These are phyloP conservation scores for Xanthorhoe spadicearia DNA, from an alignment of 2,888 invertebrate species.

Conservation along the genomic window DNA sequence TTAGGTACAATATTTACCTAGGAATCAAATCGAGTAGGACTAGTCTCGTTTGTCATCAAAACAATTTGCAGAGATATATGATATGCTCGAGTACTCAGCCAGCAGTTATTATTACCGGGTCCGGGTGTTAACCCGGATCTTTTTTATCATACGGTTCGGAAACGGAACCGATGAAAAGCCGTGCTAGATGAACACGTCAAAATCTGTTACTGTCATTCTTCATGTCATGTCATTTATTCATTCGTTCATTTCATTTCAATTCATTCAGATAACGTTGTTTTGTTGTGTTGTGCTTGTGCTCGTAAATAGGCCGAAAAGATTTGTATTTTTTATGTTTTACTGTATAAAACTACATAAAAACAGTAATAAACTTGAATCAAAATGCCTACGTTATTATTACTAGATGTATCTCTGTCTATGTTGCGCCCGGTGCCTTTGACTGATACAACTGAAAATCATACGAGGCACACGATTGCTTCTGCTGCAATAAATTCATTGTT, in stretches of 20 bases:
- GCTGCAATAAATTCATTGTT: conserved; percentile 75
- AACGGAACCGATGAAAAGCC: too few relatives aligned
- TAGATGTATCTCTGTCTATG: conserved; percentile 79
- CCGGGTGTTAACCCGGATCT: too few relatives aligned
- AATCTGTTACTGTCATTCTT: too few relatives aligned
- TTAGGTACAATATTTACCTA: conserved; percentile 1
- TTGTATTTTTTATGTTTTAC: not conserved
- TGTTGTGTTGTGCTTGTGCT: not conserved
- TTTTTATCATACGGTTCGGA: too few relatives aligned
- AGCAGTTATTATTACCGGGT: too few relatives aligned
- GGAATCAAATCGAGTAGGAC: conserved; percentile 28
- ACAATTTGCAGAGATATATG: too few relatives aligned
- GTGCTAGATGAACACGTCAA: too few relatives aligned
- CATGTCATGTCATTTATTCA: too few relatives aligned
- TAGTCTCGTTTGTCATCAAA: not conserved
- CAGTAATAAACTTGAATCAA: conserved; percentile 34
- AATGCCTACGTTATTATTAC: conserved; percentile 76
- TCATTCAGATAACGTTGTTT: too few relatives aligned
- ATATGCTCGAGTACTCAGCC: too few relatives aligned
- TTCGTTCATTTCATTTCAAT: too few relatives aligned
- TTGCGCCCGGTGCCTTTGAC: conserved; percentile 70
- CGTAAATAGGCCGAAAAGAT: not conserved
- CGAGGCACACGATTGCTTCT: conserved; percentile 69
- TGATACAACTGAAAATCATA: conserved; percentile 71
- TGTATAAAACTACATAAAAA: not conserved